phyloP scores from a whole-genome alignment of 2,113 vertebrate genomes.

The Candoia aspera region DNA sequence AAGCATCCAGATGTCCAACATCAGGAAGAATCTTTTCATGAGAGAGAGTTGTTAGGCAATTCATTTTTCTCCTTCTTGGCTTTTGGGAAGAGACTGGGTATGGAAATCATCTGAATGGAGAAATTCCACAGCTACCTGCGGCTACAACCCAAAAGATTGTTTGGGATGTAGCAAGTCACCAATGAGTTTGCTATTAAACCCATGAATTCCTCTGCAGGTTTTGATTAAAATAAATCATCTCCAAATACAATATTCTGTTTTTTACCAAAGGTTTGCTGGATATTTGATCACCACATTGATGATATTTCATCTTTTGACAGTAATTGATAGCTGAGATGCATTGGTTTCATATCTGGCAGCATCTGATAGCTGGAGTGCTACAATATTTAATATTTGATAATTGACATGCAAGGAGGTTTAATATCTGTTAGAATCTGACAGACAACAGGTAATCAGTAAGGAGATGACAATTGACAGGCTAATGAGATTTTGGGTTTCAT shows the following conservation, averaged over 20 bases:
- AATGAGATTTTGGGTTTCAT: background rate
- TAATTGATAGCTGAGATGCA: background rate
- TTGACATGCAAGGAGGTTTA: background rate
- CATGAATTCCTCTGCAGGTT: background rate
- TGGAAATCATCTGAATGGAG: background rate
- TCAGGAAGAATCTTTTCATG: slow-evolving; percentile 65
- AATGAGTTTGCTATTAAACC: background rate
- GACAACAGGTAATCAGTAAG: background rate
- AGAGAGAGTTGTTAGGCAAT: slow-evolving; percentile 62
- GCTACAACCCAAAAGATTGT: background rate
- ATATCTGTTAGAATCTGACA: background rate
- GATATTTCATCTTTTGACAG: background rate
- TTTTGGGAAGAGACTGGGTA: background rate
- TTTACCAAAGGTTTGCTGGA: background rate
- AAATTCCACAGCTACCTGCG: background rate
- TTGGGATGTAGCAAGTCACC: too few species aligned
- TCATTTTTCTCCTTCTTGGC: slow-evolving; percentile 41
- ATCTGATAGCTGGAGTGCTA: background rate
- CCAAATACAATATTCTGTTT: background rate
- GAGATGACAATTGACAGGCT: background rate
- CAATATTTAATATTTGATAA: background rate
- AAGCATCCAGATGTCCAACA: slow-evolving; percentile 69
- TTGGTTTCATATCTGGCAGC: background rate
- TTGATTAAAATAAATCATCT: background rate
- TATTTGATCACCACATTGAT: background rate